Conservation (phyloP, 1,140 invertebrate species). For the Drosophila navojoa region DNA sequence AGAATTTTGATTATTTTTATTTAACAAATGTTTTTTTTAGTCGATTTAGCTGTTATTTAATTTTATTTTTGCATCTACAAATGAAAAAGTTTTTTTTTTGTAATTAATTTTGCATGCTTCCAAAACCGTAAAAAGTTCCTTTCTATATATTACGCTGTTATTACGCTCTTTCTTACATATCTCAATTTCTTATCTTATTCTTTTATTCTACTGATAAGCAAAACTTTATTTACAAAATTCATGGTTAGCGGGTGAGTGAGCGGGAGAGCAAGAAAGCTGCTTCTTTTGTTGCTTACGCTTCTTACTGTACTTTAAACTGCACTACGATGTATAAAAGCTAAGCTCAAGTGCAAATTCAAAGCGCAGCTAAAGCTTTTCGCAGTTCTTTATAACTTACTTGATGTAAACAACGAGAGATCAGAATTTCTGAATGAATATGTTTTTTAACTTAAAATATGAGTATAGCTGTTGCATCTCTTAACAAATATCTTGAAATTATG, state of each 20-base stretch:
- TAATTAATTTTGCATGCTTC: constrained; percentile 73
- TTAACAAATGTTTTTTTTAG: constrained; percentile 9
- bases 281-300: not conserved
- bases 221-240: constrained; percentile 11
- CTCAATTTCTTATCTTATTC: not conserved
- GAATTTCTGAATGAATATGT: constrained; percentile 1
- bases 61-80: constrained; percentile 55
- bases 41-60: constrained; percentile 14
- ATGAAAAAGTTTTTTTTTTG: constrained; percentile 31
- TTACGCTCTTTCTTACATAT: constrained; percentile 19
- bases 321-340: constrained; percentile 37
- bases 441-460: too few species aligned
- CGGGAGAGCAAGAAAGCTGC: not conserved
- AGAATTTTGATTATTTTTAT: constrained; percentile 22
- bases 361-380: constrained; percentile 7
- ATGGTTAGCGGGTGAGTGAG: not conserved
- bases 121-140: constrained; percentile 82
- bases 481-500: too few species aligned
- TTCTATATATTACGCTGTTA: constrained; percentile 49
- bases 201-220: not conserved
- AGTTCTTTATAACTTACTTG: not conserved
- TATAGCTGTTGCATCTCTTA: too few species aligned
- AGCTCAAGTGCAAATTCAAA: constrained; percentile 41
- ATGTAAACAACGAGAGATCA: constrained; percentile 5
- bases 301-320: constrained; percentile 18